Conservation (phyloP, 2,113 vertebrate genomes). For the Lepisosteus osseus region DNA sequence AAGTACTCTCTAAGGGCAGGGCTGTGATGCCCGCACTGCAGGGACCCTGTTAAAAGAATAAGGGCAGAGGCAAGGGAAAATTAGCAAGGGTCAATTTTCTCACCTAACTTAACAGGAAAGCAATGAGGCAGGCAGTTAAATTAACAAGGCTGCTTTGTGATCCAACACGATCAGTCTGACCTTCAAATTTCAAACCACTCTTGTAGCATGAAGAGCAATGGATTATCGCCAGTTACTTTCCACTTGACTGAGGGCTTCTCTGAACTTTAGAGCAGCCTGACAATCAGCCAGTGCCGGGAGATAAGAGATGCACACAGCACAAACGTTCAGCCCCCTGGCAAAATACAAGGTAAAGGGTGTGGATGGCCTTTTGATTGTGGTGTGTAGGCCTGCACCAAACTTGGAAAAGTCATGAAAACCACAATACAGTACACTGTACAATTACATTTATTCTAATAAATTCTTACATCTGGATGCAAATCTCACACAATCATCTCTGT, state of each 20-base stretch:
- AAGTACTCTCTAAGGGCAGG: constrained; percentile 8
- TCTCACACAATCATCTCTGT: too few relatives aligned
- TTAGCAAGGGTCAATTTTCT: constrained; percentile 29
- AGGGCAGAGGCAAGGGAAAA: constrained; percentile 13
- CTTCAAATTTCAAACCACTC: constrained; percentile 23
- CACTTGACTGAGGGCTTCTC: constrained; percentile 37
- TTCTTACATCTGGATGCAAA: background rate
- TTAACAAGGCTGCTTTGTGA: constrained; percentile 20
- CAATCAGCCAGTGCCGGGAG: constrained; percentile 17
- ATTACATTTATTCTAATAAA: too few relatives aligned
- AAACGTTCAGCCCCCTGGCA: background rate
- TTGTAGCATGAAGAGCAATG: constrained; percentile 17
- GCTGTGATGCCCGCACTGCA: constrained; percentile 1
- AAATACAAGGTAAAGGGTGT: too few relatives aligned
- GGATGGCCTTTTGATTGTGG: too few relatives aligned
- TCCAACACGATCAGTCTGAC: constrained; percentile 15
- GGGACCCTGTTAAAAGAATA: constrained; percentile 13
- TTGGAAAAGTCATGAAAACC: too few relatives aligned
- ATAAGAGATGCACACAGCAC: background rate
- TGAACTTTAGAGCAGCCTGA: constrained; percentile 30
- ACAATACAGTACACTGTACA: too few relatives aligned
- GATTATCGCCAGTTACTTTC: constrained; percentile 41
- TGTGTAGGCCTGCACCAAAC: too few relatives aligned
- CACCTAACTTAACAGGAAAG: constrained; percentile 26
- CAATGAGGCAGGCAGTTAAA: constrained; percentile 24